Base-by-base conservation (phyloP, 2,888 invertebrate genomes). In the Lepidochrysops patricia region DNA sequence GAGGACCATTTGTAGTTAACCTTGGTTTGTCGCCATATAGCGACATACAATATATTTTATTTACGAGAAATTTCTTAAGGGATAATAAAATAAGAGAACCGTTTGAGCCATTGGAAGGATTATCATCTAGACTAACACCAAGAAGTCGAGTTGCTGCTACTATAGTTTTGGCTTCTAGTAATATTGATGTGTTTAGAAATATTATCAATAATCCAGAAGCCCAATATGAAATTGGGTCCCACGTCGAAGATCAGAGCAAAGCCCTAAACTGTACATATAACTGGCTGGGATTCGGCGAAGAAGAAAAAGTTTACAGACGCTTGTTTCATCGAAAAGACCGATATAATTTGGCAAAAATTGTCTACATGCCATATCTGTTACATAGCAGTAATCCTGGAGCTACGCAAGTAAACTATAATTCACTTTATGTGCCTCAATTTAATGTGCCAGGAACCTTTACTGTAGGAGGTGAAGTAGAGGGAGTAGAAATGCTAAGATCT, bases 401-500 rank as follows among this genome's bases (percentile, higher is more conserved):
- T 0, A 94, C 94, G 4, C 94, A 95, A 68, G 93, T 95, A 23
- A 95, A 96, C 69, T 91, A 92, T 26, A 92, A 94, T 70, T 93
- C 94, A 4, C 90, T 94, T 2, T 95, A 93, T 71, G 95, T 97
- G 0, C 95, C 97, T 0, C 92, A 93, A 68, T 96, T 97, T 74
- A 91, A 93, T 61, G 90, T 91, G 26, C 92, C 92, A 5, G 93
- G 93, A 32, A 91, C 92, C 0, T 93, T 93, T 70, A 80, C 92
- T 49, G 94, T 97, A 12, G 97, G 97, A 0, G 98, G 98, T 15
- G 97, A 98, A 80, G 96, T 98, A 0, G 97, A 97, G 78, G 98
- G 98, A 0, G 94, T 94, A 71, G 96, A 97, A 87, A 92, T 92
- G 68, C 87, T 97, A 37, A 90, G 91, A n/a, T 87, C 94, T 60